Evolutionary conservation across 2,113 vertebrate species (phyloP), one percentile per base, ranked within the genome.

Genomic region (Prinia subflava): DNA sequence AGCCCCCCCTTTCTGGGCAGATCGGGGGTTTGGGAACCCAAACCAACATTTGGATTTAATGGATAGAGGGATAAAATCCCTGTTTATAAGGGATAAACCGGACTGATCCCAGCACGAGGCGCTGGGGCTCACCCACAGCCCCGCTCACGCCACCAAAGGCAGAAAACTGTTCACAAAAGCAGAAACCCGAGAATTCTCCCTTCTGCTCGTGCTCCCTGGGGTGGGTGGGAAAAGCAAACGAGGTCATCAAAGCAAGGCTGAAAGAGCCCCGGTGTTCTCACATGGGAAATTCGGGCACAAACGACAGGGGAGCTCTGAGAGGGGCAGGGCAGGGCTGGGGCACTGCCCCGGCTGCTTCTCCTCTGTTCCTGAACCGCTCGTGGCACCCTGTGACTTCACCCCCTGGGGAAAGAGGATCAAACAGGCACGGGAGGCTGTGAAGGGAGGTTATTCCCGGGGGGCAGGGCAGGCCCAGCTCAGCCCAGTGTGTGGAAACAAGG

Each of bases 401-500:
- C 47, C 39, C 68, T 1, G 5, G 16, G 81, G 57, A 33, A 13
- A 6, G 25, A 25, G 9, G 47, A 14, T 9, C 47, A 8, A 67
- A 12, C 0, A 24, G 47, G 44, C 22, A 9, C 2, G 30, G 69
- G 67, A 39, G 39, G n/a, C 39, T 11, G 52, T 16, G 42, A 23
- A 16, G 57, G 50, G 59, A 41, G 20, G 12, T 1, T 18, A 6
- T 19, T 28, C 50, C 15, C 1, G 1, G 30, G 35, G 35, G 31
- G 31, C 39, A 39, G 1, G 13, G n/a, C 53, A 28, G 64, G 20
- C 52, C n/a, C 69, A 41, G 87, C 46, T 4, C 52, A 18, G 74
- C 33, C 3, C 11, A 1, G 22, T 1, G 9, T 1, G n/a, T 9
- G 21, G 22, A 16, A 76, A 24, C 41, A 5, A 39, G 55, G 23